Base-by-base conservation (phyloP, 2,113 vertebrate genomes). In the Chamaea fasciata region DNA sequence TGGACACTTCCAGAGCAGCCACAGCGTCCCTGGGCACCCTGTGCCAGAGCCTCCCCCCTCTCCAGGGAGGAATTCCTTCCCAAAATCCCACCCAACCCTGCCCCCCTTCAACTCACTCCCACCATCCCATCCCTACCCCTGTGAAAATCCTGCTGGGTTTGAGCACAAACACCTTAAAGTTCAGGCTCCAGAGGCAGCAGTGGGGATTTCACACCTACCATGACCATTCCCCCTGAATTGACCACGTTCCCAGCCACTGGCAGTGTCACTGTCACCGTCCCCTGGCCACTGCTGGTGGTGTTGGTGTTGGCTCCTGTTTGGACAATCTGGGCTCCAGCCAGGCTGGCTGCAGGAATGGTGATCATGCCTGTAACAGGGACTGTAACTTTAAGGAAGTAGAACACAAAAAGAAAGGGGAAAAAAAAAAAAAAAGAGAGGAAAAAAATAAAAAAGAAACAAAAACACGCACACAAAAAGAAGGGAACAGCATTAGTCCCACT, bases 221-320 rank as follows among this genome's bases (percentile, higher is more conserved):
- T 99, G 96, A 99, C 99, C 99, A 99, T 99, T 89, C 99, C 99
- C 93, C 99, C 99, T 82, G 99, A 98, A 97, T 99, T 99, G 97
- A 99, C 99, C 97, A 99, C 99, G 87, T 99, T 99, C 63, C 99
- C 99, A 35, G 99, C 99, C 91, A 99, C 99, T 4, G 99, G 99
- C 87, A 99, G 98, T 5, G 99, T 99, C 96, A 99, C 99, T 6
- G 99, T 99, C 78, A 99, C 99, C 67, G 99, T 99, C 91, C 99
- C 99, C 96, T 99, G 99, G 76, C 98, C 98, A 76, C 99, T 99
- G 93, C 99, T 99, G 71, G 98, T 99, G n/a, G 99, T 99, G 83
- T 98, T 99, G 88, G 99, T 99, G 96, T 98, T 99, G 96, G 98
- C 97, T 97, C 98, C 98, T 4, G 99, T 98, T 96, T 99, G 99